Base-by-base conservation (phyloP, 2,113 vertebrate genomes). In the Saccopteryx leptura region DNA sequence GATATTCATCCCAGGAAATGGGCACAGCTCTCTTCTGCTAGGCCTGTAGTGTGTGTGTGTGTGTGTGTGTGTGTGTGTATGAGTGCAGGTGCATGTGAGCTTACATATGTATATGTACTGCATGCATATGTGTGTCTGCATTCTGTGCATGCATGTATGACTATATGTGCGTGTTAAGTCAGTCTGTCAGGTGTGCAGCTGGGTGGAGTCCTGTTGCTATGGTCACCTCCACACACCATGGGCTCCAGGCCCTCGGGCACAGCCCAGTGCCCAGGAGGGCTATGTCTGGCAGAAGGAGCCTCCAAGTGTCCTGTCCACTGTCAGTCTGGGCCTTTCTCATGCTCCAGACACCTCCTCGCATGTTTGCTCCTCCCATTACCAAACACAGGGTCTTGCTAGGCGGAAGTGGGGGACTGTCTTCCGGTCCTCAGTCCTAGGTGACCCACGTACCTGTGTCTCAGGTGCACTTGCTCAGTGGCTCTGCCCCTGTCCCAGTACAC, bases 331-430 rank as follows among this genome's bases (percentile, higher is more conserved):
- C 31, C 28, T 61, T 60, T 17, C 83, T 58, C 21, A 1, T 18
- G 14, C 18, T 52, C 33, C 58, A 21, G 39, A 28, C 1, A 5
- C 14, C n/a, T 60, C 26, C 39, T 6, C 58, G 4, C 12, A 6
- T 0, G 4, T 83, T 39, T 0, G 2, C 50, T 6, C 15, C 61
- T 48, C 60, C 31, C 2, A 0, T 10, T 24, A 24, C 50, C 0
- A 12, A 21, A 46, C 11, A 5, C 33, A 10, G 19, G 2, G 3
- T 52, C 52, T 50, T 13, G 56, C 63, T 5, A 9, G 74, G 46
- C 19, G 23, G 15, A 12, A 6, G 19, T 8, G 46, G 58, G 71
- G 48, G 48, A 8, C 17, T 23, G n/a, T 11, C 11, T 31, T 6
- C 52, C 69, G 65, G 31, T 23, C 4, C 63, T 54, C 54, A 5